phyloP scores from a whole-genome alignment of 35 echinoderm and acorn worm genomes.

The Heliocidaris erythrogramma region DNA sequence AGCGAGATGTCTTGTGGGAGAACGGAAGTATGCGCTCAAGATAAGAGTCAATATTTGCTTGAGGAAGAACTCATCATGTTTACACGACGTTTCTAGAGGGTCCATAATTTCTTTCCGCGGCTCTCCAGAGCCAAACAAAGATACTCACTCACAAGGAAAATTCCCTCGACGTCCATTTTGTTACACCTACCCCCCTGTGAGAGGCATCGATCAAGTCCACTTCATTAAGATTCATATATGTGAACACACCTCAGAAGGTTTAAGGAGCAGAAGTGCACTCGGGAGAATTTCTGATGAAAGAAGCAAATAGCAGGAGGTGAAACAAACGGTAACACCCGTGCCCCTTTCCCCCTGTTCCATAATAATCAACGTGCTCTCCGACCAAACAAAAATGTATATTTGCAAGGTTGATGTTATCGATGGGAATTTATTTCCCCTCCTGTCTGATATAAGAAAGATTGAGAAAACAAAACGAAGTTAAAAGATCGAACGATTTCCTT shows the following conservation, averaged over 20 bases:
- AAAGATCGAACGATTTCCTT: background rate
- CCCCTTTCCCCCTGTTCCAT: background rate
- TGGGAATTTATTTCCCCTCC: background rate
- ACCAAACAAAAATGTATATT: background rate
- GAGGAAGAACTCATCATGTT: background rate
- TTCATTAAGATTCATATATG: background rate
- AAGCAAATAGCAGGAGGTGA: background rate
- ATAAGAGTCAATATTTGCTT: background rate
- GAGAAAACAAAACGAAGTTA: background rate
- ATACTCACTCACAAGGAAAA: background rate
- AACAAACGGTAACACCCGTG: background rate
- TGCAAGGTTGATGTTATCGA: background rate
- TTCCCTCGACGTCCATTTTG: background rate
- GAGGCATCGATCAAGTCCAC: background rate
- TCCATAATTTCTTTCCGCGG: background rate
- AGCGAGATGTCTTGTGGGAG: background rate
- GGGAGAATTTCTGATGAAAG: background rate
- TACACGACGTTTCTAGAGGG: conserved; percentile 15
- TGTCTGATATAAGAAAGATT: background rate
- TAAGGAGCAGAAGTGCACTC: background rate
- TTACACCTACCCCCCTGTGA: background rate
- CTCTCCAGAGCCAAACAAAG: background rate
- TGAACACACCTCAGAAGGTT: background rate
- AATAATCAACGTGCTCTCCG: background rate
- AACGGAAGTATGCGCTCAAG: background rate